A percentile compares a stretch with the other conserved stretches of the same genome.
phyloP scores from a whole-genome alignment of 2,113 vertebrate species.

The Podilymbus podiceps region DNA sequence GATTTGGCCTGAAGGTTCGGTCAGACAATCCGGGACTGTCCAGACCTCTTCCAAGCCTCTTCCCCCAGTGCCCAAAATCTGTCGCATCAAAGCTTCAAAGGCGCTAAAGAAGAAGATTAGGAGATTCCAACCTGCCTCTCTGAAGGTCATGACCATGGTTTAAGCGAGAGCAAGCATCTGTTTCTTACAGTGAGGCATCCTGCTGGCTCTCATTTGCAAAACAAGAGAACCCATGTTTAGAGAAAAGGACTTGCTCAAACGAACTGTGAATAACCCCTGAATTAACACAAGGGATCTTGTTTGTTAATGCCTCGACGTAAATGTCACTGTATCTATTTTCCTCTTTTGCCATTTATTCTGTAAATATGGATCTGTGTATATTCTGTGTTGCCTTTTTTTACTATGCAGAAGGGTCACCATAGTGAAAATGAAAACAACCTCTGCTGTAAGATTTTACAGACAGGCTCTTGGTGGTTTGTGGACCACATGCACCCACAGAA shows the following conservation, averaged over 20 bases:
- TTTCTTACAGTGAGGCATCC: neutral
- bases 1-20: conserved; percentile 73
- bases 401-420: neutral
- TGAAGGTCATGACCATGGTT: conserved; percentile 96
- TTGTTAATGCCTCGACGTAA: conserved; percentile 5
- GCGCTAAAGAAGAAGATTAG: conserved; percentile 94
- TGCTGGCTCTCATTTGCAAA: neutral
- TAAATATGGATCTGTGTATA: conserved; percentile 33
- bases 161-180: conserved; percentile 48
- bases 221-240: neutral
- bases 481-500: neutral
- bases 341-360: conserved; percentile 28
- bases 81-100: conserved; percentile 92
- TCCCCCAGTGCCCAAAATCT: conserved; percentile 79
- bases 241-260: neutral
- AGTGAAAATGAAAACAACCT: neutral
- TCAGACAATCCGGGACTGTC: neutral
- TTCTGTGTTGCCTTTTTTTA: conserved; percentile 1
- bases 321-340: neutral
- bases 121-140: conserved; percentile 86
- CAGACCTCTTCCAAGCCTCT: conserved; percentile 68
- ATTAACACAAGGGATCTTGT: neutral
- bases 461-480: neutral
- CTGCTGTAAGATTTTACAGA: neutral
- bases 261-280: neutral